Conservation (phyloP, 2,113 vertebrate species). For the Lontra canadensis region DNA sequence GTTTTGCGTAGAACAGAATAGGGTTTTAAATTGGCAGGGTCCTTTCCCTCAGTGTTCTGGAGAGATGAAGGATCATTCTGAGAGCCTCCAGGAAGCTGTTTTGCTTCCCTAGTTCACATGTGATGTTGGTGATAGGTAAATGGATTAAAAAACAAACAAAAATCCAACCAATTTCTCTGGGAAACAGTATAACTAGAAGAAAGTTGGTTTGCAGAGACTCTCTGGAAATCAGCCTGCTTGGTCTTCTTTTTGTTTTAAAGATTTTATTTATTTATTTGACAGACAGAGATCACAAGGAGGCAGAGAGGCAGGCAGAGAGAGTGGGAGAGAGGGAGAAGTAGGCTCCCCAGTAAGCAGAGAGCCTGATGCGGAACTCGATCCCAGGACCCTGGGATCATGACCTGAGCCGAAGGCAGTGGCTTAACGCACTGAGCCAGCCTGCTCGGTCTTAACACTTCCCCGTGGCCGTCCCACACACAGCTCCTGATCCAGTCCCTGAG, state of each 20-base stretch:
- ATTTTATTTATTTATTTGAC: no score
- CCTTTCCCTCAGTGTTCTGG: background rate
- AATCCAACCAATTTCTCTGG: background rate
- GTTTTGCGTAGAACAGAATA: background rate
- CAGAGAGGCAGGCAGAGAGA: no score
- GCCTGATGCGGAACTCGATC: no score
- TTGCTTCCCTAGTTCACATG: background rate
- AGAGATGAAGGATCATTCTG: background rate
- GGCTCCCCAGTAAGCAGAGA: no score
- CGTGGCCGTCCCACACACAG: background rate
- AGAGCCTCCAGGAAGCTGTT: background rate
- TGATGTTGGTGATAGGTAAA: background rate
- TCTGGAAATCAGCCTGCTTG: background rate
- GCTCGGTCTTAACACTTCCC: background rate
- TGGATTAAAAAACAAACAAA: background rate
- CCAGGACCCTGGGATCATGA: no score
- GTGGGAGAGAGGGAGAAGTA: no score
- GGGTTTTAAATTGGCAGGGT: background rate
- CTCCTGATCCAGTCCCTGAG: slow-evolving; percentile 40
- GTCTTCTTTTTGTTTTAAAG: background rate
- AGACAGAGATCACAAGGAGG: no score
- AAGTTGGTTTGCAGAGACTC: background rate
- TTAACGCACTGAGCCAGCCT: background rate
- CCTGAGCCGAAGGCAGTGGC: no score
- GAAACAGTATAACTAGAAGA: background rate